A percentile compares a stretch with the other conserved stretches of the same genome.
These are phyloP conservation scores for Erythrocebus patas DNA, from an alignment of 2,113 vertebrate genomes.

Conservation along the genomic window DNA sequence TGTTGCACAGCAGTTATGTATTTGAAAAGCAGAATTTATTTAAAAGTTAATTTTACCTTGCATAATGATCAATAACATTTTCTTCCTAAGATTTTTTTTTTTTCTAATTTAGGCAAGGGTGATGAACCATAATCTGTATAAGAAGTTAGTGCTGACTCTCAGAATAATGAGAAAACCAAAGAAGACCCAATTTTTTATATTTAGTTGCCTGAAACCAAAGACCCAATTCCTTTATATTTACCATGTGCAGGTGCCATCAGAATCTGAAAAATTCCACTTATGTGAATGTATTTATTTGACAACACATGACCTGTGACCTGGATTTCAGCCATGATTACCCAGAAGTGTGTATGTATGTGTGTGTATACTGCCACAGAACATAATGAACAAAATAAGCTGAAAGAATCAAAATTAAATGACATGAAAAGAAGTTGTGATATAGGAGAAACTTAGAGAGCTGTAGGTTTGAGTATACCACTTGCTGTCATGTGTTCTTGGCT, in stretches of 20 bases:
- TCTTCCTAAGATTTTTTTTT: background rate
- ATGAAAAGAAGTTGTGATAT: background rate
- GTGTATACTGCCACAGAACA: background rate
- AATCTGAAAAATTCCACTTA: background rate
- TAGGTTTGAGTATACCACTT: background rate
- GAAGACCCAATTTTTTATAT: background rate
- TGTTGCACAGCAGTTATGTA: background rate
- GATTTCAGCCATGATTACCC: background rate
- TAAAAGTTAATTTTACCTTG: slow-evolving; percentile 1
- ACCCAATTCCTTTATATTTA: background rate
- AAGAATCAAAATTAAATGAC: background rate
- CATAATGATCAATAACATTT: background rate
- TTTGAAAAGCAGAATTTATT: slow-evolving; percentile 15
- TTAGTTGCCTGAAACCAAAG: background rate
- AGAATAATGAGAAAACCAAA: background rate
- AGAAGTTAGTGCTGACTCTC: background rate
- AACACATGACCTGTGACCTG: background rate
- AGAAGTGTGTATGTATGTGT: background rate
- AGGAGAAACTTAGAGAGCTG: background rate
- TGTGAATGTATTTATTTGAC: background rate
- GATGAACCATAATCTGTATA: background rate
- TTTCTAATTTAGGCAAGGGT: background rate
- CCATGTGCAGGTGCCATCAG: background rate
- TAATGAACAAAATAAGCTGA: background rate
- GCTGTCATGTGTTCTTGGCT: background rate